phyloP scores from a whole-genome alignment of 2,797 vertebrate genomes.

The Acomys russatus region DNA sequence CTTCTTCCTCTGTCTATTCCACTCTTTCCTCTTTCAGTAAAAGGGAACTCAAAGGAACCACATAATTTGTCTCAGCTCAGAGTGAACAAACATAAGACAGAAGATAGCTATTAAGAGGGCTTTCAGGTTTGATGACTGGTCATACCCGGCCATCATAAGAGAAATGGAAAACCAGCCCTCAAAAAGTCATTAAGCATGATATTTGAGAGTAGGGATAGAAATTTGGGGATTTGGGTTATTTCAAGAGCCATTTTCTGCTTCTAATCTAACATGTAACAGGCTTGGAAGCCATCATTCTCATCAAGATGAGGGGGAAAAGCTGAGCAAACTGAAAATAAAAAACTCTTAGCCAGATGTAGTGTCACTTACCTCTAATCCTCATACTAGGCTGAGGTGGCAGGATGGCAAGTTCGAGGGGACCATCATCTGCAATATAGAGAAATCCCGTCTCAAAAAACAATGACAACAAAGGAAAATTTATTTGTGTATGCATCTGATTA shows the following conservation, averaged over 20 bases:
- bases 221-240: slow-evolving; percentile 30
- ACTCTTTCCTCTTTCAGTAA: slow-evolving; percentile 8
- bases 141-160: not conserved
- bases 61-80: slow-evolving; percentile 3
- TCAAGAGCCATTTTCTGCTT: slow-evolving; percentile 6
- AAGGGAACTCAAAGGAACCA: slow-evolving; percentile 50
- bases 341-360: not conserved
- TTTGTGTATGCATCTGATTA: not conserved
- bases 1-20: too few species aligned
- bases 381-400: not conserved
- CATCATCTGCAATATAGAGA: not conserved
- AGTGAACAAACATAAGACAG: slow-evolving; percentile 44
- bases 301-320: not conserved
- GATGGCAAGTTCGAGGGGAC: not conserved
- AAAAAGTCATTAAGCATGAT: not conserved
- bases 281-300: not conserved
- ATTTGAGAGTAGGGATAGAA: not conserved
- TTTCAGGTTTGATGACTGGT: slow-evolving; percentile 51
- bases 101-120: not conserved
- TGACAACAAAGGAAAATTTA: not conserved
- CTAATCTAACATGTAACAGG: slow-evolving; percentile 6
- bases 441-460: not conserved
- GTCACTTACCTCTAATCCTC: not conserved
- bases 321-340: slow-evolving; percentile 35
- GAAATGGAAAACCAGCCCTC: not conserved